Percentiles rank a stretch among this genome's conserved stretches.
These are phyloP conservation scores for Drosophila quadrilineata DNA, from an alignment of 1,140 invertebrate species.

Conservation along the genomic window DNA sequence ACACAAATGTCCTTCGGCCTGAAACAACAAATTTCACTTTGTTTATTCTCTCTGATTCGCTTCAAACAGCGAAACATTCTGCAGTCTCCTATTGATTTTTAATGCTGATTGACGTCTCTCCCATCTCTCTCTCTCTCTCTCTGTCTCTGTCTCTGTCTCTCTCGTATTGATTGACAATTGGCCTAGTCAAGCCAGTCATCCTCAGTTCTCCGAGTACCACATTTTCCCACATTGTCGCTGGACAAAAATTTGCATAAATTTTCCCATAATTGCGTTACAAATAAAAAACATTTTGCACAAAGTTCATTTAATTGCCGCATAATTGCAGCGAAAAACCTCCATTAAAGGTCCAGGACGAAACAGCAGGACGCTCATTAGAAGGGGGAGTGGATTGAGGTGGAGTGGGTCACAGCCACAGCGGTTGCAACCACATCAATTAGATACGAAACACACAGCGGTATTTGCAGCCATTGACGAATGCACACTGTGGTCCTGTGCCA, in stretches of 20 bases:
- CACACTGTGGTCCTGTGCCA: constrained; percentile 20
- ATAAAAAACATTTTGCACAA: constrained; percentile 37
- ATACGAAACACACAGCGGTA: constrained; percentile 29
- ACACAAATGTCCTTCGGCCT: constrained; percentile 56
- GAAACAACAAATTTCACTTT: constrained; percentile 39
- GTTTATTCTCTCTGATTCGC: constrained; percentile 13
- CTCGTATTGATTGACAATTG: constrained; percentile 34
- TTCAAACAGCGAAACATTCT: constrained; percentile 13
- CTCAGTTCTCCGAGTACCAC: background rate
- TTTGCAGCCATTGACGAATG: constrained; percentile 34
- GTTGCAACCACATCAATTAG: constrained; percentile 67
- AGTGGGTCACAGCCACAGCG: no score
- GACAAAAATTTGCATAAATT: constrained; percentile 54
- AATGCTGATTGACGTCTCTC: constrained; percentile 67
- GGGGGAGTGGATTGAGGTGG: no score
- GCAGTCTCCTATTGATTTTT: constrained; percentile 58
- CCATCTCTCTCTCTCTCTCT: constrained; percentile 6
- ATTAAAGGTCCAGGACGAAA: constrained; percentile 12
- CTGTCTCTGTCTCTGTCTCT: no score
- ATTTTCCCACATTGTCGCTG: background rate
- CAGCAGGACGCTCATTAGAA: constrained; percentile 22
- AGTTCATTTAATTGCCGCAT: constrained; percentile 68
- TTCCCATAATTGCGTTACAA: constrained; percentile 27
- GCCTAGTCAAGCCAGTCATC: background rate
- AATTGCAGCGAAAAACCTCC: constrained; percentile 45